A percentile compares a stretch with the other conserved stretches of the same genome.
Conservation (phyloP, 2,797 vertebrate genomes). For the Acanthornis magna region DNA sequence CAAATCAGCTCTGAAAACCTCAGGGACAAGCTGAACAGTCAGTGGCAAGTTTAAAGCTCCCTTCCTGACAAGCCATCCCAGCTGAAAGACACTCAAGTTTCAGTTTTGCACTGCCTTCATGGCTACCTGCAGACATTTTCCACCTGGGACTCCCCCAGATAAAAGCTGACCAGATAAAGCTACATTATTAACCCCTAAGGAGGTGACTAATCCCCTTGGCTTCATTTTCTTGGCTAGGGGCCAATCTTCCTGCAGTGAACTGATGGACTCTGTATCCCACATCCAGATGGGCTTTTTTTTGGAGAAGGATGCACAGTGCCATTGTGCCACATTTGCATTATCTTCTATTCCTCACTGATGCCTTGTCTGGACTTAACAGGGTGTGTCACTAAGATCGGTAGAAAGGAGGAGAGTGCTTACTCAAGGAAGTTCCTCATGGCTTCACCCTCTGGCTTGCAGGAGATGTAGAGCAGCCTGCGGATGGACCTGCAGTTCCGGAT, state of each 20-base stretch:
- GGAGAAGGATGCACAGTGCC: background rate
- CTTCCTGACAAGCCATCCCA: background rate
- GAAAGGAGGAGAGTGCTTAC: slow-evolving; percentile 22
- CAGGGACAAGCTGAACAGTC: background rate
- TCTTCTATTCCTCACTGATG: background rate
- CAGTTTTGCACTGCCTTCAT: background rate
- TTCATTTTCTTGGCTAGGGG: background rate
- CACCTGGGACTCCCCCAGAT: background rate
- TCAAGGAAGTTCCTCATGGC: slow-evolving; percentile 86
- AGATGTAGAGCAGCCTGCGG: slow-evolving; percentile 81
- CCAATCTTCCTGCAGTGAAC: background rate
- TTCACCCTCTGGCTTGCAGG: slow-evolving; percentile 86
- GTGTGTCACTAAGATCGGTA: background rate
- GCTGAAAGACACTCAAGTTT: background rate
- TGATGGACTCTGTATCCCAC: background rate
- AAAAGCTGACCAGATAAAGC: background rate
- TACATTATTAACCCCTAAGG: background rate
- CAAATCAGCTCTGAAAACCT: background rate
- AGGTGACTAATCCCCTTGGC: background rate
- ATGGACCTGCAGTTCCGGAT: slow-evolving; percentile 79
- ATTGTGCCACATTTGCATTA: background rate
- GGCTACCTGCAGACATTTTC: background rate
- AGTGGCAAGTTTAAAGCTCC: background rate
- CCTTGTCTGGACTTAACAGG: background rate
- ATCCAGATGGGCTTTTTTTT: background rate